A percentile compares a stretch with the other conserved stretches of the same genome.
These are phyloP conservation scores for Phyllotreta cruciferae DNA, from an alignment of 2,888 invertebrate species.

Conservation along the genomic window DNA sequence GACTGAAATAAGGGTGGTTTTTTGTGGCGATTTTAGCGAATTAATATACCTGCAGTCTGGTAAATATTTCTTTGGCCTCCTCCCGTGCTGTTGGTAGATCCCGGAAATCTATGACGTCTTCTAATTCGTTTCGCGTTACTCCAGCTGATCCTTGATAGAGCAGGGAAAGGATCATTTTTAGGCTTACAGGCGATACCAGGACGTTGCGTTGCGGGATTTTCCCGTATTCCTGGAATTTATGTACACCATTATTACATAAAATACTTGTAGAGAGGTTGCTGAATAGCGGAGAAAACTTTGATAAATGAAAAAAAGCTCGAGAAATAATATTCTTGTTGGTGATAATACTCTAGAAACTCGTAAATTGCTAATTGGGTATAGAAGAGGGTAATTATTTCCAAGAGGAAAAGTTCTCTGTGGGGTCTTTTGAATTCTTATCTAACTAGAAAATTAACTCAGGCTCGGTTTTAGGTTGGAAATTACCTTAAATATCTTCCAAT, in stretches of 20 bases:
- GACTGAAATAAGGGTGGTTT: conserved; percentile 16
- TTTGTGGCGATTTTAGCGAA: neutral
- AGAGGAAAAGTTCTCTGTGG: conserved; percentile 1
- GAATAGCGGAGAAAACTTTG: neutral
- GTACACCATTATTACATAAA: too few relatives aligned
- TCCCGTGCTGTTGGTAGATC: conserved; percentile 54
- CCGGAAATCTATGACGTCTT: conserved; percentile 65
- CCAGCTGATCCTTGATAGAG: conserved; percentile 77
- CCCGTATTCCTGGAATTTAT: conserved; percentile 49
- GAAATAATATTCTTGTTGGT: conserved; percentile 2
- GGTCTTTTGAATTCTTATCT: conserved; percentile 4
- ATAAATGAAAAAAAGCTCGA: conserved; percentile 1
- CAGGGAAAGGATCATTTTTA: conserved; percentile 76
- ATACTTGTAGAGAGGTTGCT: conserved; percentile 1
- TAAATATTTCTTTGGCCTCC: conserved; percentile 64
- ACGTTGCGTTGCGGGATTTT: conserved; percentile 58
- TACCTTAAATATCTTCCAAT: conserved; percentile 73
- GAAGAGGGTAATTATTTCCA: conserved; percentile 16
- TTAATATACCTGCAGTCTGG: conserved; percentile 63
- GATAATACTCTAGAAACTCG: conserved; percentile 21
- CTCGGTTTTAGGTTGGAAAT: neutral
- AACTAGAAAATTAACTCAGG: neutral
- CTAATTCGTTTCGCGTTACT: conserved; percentile 67
- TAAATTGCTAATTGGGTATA: conserved; percentile 15
- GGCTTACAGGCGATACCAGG: conserved; percentile 77